A percentile compares a stretch with the other conserved stretches of the same genome.
Evolutionary conservation across 2,888 invertebrate genomes (phyloP).

Genomic region (Scotopteryx bipunctaria): DNA sequence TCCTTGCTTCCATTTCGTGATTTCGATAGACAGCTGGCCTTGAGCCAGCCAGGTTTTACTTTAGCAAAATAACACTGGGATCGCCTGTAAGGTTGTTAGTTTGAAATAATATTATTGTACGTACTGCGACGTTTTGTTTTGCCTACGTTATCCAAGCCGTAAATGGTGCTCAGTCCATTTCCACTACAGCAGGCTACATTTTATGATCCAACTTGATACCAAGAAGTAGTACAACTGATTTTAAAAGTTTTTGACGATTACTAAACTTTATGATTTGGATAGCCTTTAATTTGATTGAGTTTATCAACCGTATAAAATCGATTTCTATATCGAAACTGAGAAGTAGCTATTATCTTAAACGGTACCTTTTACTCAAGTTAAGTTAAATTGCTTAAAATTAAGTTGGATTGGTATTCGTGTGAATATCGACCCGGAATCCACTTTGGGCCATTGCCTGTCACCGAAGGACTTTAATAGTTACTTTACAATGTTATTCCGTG

Average conservation of each 20-base stretch:
- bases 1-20: slow-evolving; percentile 36
- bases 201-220: neutral
- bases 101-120: neutral
- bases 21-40: slow-evolving; percentile 30
- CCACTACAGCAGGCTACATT: neutral
- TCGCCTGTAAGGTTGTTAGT: slow-evolving; percentile 10
- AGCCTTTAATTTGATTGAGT: slow-evolving; percentile 17
- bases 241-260: neutral
- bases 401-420: slow-evolving; percentile 52
- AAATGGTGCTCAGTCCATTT: neutral
- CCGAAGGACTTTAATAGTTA: slow-evolving; percentile 9
- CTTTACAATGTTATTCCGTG: slow-evolving; percentile 31
- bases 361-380: slow-evolving; percentile 16
- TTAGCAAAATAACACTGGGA: slow-evolving; percentile 7
- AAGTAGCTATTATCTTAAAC: slow-evolving; percentile 16
- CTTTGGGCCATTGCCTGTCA: slow-evolving; percentile 54
- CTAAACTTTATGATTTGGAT: no score
- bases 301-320: slow-evolving; percentile 13
- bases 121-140: neutral
- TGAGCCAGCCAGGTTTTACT: slow-evolving; percentile 25
- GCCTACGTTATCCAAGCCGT: neutral
- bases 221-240: neutral
- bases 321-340: slow-evolving; percentile 17
- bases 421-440: slow-evolving; percentile 40
- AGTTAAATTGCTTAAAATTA: slow-evolving; percentile 41